phyloP scores from a whole-genome alignment of 1,140 invertebrate genomes.

The Orchestia grillus region DNA sequence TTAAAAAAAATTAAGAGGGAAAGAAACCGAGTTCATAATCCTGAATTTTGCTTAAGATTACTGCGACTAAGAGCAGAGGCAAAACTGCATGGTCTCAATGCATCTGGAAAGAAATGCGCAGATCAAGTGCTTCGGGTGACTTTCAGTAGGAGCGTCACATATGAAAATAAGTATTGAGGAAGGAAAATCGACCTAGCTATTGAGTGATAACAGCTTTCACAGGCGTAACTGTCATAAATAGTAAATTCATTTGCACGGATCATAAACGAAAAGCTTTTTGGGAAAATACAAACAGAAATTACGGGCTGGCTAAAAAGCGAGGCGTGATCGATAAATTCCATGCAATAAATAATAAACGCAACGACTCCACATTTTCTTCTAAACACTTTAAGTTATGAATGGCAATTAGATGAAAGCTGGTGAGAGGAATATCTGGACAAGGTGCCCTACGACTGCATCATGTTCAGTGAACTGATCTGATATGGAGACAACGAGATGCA shows the following conservation, averaged over 20 bases:
- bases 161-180: neutral
- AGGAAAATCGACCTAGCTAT: neutral
- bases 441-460: neutral
- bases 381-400: neutral
- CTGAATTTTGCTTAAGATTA: neutral
- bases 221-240: neutral
- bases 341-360: neutral
- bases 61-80: neutral
- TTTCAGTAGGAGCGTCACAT: neutral
- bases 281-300: neutral
- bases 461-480: neutral
- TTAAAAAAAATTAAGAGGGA: neutral
- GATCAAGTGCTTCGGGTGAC: neutral
- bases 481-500: no score
- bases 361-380: no score
- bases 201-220: neutral
- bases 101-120: no score
- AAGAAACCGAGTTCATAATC: neutral
- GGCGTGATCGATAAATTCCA: neutral
- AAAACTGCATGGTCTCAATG: no score
- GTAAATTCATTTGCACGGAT: neutral
- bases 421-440: neutral
- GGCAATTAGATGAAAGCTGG: neutral
- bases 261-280: neutral
- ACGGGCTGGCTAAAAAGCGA: neutral